Base-by-base conservation (phyloP, 1,140 invertebrate species). In the Proales similis region DNA sequence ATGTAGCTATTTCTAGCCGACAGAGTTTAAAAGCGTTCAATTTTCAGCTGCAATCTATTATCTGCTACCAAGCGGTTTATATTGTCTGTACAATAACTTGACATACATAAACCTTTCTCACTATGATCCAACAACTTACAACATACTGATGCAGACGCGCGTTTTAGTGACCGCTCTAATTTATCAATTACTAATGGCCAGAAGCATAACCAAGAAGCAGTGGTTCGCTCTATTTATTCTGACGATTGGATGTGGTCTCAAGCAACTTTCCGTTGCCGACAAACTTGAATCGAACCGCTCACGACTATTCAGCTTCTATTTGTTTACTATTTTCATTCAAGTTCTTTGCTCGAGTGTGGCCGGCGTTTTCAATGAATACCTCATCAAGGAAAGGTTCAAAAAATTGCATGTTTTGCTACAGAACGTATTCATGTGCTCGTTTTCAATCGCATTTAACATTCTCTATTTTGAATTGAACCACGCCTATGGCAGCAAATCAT, bases 101-200 rank as follows among this genome's bases (percentile, higher is more conserved):
- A 82, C 88, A 9, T 96, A 92, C 77, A 80, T 87, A 19, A 94
- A 93, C 78, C 77, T 95, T 64, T 83, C 85, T 17, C 82, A 80
- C 20, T 94, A 91, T 78, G 90, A 94, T 73, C 90, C 90, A 4
- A 93, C 90, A 6, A 91, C 90, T 6, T 94, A 96, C 70, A 92
- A 87, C 73, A 77, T 94, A 22, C 76, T 94, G n/a, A 77, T 96
- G 5, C 90, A 96, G 76, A 82, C 94, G 49, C 78, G 91, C 68
- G 89, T 94, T 24, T 87, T 94, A 22, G 79, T 94, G 1, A 94
- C 90, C 30, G 90, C 88, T 48, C 77, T 94, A 64, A 78, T 93
- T 26, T 95, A 91, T 79, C 89, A 93, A 82, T 71, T 88, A 17
- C 77, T 95, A 33, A 95, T 96, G 72, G 84, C 86, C 65, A 90